Conservation (phyloP, 2,888 invertebrate species). For the Oxyteleia sp. region DNA sequence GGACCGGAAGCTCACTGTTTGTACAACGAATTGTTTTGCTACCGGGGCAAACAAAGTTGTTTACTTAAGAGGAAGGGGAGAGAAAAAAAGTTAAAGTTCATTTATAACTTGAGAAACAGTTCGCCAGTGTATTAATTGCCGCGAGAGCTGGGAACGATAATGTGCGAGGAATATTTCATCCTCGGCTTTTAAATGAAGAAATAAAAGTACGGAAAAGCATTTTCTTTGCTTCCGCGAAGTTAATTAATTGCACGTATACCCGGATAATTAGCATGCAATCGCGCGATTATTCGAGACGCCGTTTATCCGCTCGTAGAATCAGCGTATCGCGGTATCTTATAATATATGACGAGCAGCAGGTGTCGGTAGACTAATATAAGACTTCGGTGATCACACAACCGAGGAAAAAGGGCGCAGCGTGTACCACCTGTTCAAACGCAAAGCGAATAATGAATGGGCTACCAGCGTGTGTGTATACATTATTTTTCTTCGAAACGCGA, state of each 20-base stretch:
- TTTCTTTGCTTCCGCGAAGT: constrained; percentile 30
- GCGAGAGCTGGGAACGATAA: background rate
- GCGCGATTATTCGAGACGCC: constrained; percentile 38
- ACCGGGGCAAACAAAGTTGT: constrained; percentile 13
- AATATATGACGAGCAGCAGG: constrained; percentile 66
- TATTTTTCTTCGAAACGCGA: constrained; percentile 57
- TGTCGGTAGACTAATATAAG: constrained; percentile 66
- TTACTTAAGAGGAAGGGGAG: background rate
- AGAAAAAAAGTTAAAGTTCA: constrained; percentile 4
- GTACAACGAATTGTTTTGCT: constrained; percentile 28
- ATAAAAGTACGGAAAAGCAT: constrained; percentile 6
- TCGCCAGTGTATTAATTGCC: background rate
- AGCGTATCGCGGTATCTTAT: constrained; percentile 45
- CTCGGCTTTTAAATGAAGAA: constrained; percentile 11
- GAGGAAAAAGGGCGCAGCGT: constrained; percentile 62
- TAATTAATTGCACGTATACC: constrained; percentile 48
- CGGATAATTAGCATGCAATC: constrained; percentile 50
- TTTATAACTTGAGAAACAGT: constrained; percentile 11
- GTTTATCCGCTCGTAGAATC: constrained; percentile 54
- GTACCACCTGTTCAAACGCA: constrained; percentile 72
- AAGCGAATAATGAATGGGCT: constrained; percentile 71
- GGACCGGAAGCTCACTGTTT: constrained; percentile 34
- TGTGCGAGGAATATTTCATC: background rate
- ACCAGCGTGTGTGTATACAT: constrained; percentile 60
- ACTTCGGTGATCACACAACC: constrained; percentile 43